Conservation (phyloP, 2,888 invertebrate genomes). For the Drosophila limbata region DNA sequence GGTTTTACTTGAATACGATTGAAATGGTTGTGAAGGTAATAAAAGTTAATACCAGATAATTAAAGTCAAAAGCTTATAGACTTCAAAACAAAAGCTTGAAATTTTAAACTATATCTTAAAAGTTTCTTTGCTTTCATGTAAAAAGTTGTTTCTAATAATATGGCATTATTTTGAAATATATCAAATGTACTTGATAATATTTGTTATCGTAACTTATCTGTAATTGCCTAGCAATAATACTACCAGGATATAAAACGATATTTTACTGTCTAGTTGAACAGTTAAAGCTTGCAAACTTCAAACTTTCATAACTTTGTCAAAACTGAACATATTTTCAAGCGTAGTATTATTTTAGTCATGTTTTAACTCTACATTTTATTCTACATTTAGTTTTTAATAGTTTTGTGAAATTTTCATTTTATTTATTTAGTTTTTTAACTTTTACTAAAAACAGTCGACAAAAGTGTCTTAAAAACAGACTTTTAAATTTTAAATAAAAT, state of each 20-base stretch:
- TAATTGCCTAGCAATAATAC: neutral
- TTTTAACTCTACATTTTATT: too few species aligned
- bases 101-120: neutral
- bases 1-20: conserved; percentile 4
- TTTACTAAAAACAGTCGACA: too few species aligned
- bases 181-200: neutral
- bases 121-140: neutral
- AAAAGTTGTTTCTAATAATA: neutral
- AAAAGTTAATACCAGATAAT: conserved; percentile 6
- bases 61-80: neutral
- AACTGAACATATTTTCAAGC: too few species aligned
- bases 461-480: too few species aligned
- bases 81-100: neutral
- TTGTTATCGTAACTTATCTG: neutral
- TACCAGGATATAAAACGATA: neutral
- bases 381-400: too few species aligned
- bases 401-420: too few species aligned
- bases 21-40: conserved; percentile 1
- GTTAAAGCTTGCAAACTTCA: neutral
- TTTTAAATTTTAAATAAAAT: neutral
- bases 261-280: neutral
- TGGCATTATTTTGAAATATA: neutral
- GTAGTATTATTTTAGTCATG: too few species aligned
- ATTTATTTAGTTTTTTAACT: too few species aligned
- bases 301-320: too few species aligned